A percentile compares a stretch with the other conserved stretches of the same genome.
phyloP scores from a whole-genome alignment of 2,888 invertebrate species.

The Melanophora roralis region DNA sequence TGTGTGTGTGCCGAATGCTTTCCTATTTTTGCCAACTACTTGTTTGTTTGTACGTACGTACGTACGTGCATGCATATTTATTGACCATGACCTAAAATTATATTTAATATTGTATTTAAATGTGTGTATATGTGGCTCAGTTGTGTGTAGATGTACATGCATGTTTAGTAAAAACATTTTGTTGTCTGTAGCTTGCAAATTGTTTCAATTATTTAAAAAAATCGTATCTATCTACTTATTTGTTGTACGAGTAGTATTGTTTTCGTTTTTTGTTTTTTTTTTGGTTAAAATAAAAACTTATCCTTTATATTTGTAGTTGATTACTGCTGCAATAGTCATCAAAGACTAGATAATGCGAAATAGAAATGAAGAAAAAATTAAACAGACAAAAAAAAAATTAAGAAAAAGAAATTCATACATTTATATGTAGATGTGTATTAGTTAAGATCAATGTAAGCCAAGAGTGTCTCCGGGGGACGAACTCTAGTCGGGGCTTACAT shows the following conservation, averaged over 20 bases:
- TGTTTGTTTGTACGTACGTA: no score
- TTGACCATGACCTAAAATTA: conserved; percentile 60
- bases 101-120: conserved; percentile 11
- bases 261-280: conserved; percentile 5
- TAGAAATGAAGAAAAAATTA: not conserved
- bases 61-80: not conserved
- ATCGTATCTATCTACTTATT: not conserved
- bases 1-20: not conserved
- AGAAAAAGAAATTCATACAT: no score
- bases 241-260: no score
- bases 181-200: not conserved
- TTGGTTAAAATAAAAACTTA: conserved; percentile 2
- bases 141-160: not conserved
- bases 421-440: no score
- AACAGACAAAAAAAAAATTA: no score
- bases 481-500: no score
- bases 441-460: no score
- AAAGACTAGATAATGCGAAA: not conserved
- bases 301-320: conserved; percentile 6
- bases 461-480: no score
- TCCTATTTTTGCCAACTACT: conserved; percentile 20
- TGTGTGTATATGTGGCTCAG: not conserved
- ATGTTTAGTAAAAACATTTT: not conserved
- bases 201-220: not conserved
- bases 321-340: conserved; percentile 18